These are phyloP conservation scores for Hypena proboscidalis DNA, from an alignment of 2,888 invertebrate genomes.

Conservation along the genomic window DNA sequence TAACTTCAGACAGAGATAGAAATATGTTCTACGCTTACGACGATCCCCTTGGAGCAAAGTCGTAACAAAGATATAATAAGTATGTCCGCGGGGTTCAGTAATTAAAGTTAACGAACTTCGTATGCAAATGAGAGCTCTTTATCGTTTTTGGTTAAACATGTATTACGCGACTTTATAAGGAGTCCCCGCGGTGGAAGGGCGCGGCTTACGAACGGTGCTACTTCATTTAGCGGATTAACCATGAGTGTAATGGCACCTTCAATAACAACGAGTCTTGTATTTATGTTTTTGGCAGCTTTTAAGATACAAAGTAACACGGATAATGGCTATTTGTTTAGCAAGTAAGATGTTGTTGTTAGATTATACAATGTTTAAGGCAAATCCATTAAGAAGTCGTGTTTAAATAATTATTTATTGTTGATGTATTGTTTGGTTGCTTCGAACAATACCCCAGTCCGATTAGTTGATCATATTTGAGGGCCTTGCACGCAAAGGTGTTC, in stretches of 20 bases:
- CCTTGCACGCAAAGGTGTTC: too few species aligned
- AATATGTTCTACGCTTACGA: conserved; percentile 24
- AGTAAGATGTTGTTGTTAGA: too few species aligned
- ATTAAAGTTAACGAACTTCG: conserved; percentile 68
- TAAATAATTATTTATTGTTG: too few species aligned
- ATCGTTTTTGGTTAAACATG: conserved; percentile 69
- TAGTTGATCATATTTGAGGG: too few species aligned
- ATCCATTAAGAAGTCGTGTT: too few species aligned
- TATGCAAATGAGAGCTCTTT: conserved; percentile 67
- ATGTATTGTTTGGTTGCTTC: too few species aligned
- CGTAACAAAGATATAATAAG: conserved; percentile 55
- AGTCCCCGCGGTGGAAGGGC: conserved; percentile 47
- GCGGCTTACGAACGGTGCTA: conserved; percentile 40
- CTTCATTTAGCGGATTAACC: conserved; percentile 50
- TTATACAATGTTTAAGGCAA: too few species aligned
- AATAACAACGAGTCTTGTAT: conserved; percentile 27
- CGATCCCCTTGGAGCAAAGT: conserved; percentile 33
- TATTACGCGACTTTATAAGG: conserved; percentile 63
- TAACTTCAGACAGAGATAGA: conserved; percentile 10
- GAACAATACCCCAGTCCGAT: too few species aligned
- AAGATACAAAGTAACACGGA: too few species aligned
- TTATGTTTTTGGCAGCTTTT: background rate
- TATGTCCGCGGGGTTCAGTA: conserved; percentile 57
- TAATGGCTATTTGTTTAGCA: too few species aligned
- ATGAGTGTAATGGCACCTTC: conserved; percentile 32